Evolutionary conservation across 1,140 invertebrate species (phyloP), one percentile per base, ranked within the genome.

Genomic region (Euura lappo): DNA sequence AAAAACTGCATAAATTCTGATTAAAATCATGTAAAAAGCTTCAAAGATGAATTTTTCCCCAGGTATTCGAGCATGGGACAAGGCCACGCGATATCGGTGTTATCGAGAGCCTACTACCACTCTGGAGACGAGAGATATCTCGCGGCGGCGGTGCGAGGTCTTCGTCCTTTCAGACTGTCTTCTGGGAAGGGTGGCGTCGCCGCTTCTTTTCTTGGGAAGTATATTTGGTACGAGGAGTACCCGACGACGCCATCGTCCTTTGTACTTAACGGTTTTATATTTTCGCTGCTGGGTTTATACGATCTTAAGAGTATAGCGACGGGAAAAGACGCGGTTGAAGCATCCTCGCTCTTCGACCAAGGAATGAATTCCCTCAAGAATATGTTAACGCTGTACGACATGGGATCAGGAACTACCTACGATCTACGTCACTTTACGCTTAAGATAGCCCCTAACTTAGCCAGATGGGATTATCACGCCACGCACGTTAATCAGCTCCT

Each of bases 201-300:
- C 70, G 95, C 97, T 0, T 89, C 91, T 67, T 97, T 96, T 87
- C 89, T 97, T 83, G 93, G 93, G 77, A 92, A 94, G 82, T 95
- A 94, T 80, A 89, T 92, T 64, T 94, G 93, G 93, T 99, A 98
- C 83, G 98, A 99, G 87, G 98, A 99, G 83, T 99, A 99, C 87
- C 98, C 98, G 4, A 99, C 98, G 0, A 93, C 91, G 47, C 98
- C 98, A 0, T 91, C 96, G 4, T 96, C 96, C 3, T 99, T 98
- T 88, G 98, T 99, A 6, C 91, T 99, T 2, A 99, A 99, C 88
- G 98, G 98, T 45, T 99, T 99, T 87, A 98, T 99, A 78, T 99
- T 99, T 88, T 97, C 98, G 0, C 90, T 99, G 2, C 91, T 99
- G 71, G 98, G 98, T 3, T 89, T 99, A 0, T 99, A 99, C 83